phyloP scores from a whole-genome alignment of 2,888 invertebrate genomes.

The Eilema sororculum region DNA sequence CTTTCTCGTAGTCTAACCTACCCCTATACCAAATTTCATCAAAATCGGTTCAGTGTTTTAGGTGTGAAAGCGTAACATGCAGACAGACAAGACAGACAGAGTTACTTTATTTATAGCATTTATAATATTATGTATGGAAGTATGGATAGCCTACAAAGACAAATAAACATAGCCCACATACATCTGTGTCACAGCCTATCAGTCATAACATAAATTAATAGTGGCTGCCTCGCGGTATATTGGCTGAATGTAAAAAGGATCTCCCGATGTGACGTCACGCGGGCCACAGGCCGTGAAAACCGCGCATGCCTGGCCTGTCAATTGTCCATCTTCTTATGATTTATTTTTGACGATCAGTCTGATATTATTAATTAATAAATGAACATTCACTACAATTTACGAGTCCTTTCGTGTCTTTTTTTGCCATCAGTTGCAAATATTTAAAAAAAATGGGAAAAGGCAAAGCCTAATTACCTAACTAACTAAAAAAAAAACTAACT shows the following conservation, averaged over 20 bases:
- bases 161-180: constrained; percentile 33
- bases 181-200: constrained; percentile 42
- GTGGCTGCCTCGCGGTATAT: constrained; percentile 44
- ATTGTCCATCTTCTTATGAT: constrained; percentile 36
- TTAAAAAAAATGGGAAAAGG: neutral
- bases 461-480: neutral
- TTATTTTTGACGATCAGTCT: constrained; percentile 44
- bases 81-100: no score
- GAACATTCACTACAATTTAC: neutral
- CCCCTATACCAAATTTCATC: no score
- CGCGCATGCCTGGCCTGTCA: constrained; percentile 54
- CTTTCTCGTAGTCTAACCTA: no score
- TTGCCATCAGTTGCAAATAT: neutral
- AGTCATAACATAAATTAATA: constrained; percentile 51
- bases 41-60: no score
- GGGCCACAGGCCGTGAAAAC: constrained; percentile 43
- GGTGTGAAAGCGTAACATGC: no score
- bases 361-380: neutral
- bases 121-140: no score
- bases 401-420: neutral
- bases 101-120: no score
- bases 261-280: constrained; percentile 55
- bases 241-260: constrained; percentile 61
- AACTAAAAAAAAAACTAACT: no score
- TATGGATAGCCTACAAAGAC: constrained; percentile 26